phyloP scores from a whole-genome alignment of 1,140 invertebrate genomes.

The Drosophila pectinifera region DNA sequence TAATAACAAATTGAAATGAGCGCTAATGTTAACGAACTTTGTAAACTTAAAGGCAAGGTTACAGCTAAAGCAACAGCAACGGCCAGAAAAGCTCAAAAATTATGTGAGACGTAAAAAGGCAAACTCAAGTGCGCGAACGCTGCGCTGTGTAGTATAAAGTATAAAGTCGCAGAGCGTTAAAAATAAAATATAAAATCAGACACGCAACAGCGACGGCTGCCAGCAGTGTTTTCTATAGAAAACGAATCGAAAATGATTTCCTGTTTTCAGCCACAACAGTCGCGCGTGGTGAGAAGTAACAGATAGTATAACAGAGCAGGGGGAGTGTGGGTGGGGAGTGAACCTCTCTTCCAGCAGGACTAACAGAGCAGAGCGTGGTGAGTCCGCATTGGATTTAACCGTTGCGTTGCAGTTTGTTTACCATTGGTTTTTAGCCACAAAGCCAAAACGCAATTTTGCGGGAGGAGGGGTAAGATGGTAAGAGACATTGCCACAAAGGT shows the following conservation, averaged over 20 bases:
- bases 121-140: constrained; percentile 19
- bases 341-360: constrained; percentile 13
- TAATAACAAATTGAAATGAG: constrained; percentile 48
- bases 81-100: constrained; percentile 37
- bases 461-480: constrained; percentile 7
- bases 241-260: constrained; percentile 69
- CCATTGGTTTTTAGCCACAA: constrained; percentile 35
- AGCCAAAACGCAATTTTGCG: constrained; percentile 26
- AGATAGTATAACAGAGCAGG: constrained; percentile 11
- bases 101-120: constrained; percentile 48
- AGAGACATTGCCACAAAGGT: constrained; percentile 16
- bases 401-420: constrained; percentile 50
- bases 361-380: constrained; percentile 44
- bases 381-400: constrained; percentile 23
- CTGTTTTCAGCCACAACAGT: constrained; percentile 55
- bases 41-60: constrained; percentile 60
- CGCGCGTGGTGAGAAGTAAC: constrained; percentile 27
- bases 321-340: background rate
- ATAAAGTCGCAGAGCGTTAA: constrained; percentile 50
- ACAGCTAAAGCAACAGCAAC: constrained; percentile 29
- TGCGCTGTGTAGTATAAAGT: constrained; percentile 38
- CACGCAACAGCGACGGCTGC: constrained; percentile 33
- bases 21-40: constrained; percentile 66
- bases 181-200: constrained; percentile 45
- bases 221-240: constrained; percentile 58